Conservation (phyloP, 2,888 invertebrate species). For the Drosophila cracens region DNA sequence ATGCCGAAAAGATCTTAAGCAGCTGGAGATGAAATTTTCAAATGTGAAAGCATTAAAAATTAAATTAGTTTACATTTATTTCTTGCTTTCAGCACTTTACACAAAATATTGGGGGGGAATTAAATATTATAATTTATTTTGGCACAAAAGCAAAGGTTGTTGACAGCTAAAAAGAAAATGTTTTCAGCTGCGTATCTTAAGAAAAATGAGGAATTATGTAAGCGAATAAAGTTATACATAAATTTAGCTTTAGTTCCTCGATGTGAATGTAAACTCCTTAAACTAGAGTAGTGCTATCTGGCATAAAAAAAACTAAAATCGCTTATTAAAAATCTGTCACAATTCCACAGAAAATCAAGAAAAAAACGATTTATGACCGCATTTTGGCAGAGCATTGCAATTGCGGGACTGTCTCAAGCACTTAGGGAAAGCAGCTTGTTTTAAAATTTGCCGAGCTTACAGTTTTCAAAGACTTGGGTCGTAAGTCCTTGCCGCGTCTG, state of each 20-base stretch:
- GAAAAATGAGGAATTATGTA: neutral
- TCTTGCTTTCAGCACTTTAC: neutral
- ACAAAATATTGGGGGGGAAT: neutral
- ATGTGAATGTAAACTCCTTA: neutral
- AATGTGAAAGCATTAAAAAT: constrained; percentile 16
- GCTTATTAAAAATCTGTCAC: neutral
- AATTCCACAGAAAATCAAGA: neutral
- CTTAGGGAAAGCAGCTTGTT: neutral
- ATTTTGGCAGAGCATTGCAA: neutral
- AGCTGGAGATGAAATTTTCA: neutral
- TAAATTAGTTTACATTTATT: neutral
- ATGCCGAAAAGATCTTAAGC: constrained; percentile 1
- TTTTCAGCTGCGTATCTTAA: neutral
- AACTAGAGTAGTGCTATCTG: neutral
- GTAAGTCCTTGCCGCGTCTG: constrained; percentile 24
- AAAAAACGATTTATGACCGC: neutral
- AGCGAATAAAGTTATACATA: no score
- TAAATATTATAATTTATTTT: constrained; percentile 23
- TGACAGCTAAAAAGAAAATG: neutral
- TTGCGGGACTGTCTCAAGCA: neutral
- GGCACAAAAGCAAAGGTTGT: neutral
- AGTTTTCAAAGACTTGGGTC: constrained; percentile 34
- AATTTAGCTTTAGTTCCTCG: neutral
- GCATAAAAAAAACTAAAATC: neutral
- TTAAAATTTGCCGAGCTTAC: constrained; percentile 30